Base-by-base conservation (phyloP, 2,888 invertebrate species). In the Entomobrya proxima region DNA sequence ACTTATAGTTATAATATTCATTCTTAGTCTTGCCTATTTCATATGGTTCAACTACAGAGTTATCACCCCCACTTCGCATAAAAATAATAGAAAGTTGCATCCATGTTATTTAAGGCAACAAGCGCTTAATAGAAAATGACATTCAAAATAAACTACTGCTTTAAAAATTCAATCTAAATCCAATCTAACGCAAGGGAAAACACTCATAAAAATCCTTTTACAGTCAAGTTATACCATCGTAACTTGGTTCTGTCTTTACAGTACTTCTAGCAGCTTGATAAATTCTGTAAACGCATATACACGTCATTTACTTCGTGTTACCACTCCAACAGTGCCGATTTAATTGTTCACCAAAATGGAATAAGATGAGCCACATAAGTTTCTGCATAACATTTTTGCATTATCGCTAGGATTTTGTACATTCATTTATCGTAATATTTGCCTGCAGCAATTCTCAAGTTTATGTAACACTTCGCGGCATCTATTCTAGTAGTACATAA, bases 401-500 rank as follows among this genome's bases (percentile, higher is more conserved):
- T 30, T n/a, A 61, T 61, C n/a, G 1, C 61, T n/a, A 32, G 32
- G 27, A 32, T 61, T 24, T 61, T n/a, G 5, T 2, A n/a, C n/a
- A 61, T 24, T 47, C 32, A 32, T 30, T n/a, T n/a, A 61, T 61
- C 61, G n/a, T 61, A 11, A 58, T 30, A 15, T 61, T 61, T 44
- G 47, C 72, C 72, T 72, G 47, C 47, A 47, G 27, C 21, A 47
- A 72, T 72, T 72, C 72, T 72, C 72, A 72, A 27, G 24, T 69
- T 69, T 40, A 69, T 44, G 32, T 64, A 64, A 37, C 69, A 40
- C 61, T 32, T 32, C 55, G 61, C 61, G 61, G 61, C 61, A 61
- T 61, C 61, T 61, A 61, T 61, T 32, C n/a, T n/a, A n/a, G n/a
- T n/a, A n/a, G 32, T 32, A 13, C 32, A 61, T 61, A 61, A 11